Evolutionary conservation across 2,888 invertebrate genomes (phyloP).

Genomic region (Podabrus alpinus): DNA sequence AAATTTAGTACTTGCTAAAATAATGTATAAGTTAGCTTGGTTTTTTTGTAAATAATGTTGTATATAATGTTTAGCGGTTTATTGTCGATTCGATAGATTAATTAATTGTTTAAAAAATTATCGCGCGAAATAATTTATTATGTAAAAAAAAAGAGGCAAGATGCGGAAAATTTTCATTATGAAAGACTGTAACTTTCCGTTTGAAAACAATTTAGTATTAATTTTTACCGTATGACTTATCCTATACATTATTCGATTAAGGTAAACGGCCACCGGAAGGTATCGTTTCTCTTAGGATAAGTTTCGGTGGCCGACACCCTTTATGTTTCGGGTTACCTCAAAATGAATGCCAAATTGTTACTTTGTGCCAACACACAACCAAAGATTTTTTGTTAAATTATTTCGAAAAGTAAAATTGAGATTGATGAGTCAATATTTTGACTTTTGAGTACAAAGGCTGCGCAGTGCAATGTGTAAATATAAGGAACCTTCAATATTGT

Average conservation of each 20-base stretch:
- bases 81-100: conserved; percentile 12
- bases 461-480: conserved; percentile 51
- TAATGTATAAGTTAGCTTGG: conserved; percentile 17
- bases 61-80: conserved; percentile 13
- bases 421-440: conserved; percentile 15
- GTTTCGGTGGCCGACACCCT: not conserved
- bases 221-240: not conserved
- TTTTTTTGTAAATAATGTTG: conserved; percentile 24
- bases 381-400: conserved; percentile 40
- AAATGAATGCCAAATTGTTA: conserved; percentile 14
- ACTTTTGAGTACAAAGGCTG: conserved; percentile 43
- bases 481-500: conserved; percentile 29
- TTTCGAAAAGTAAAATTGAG: conserved; percentile 18
- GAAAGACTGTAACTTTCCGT: not conserved
- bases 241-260: not conserved
- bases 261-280: not conserved
- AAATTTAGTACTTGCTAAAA: conserved; percentile 15
- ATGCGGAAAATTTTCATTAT: not conserved
- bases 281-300: not conserved
- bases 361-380: conserved; percentile 40
- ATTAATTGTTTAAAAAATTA: conserved; percentile 6
- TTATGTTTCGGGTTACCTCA: not conserved
- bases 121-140: not conserved
- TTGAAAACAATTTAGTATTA: not conserved
- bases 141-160: not conserved